Conservation (phyloP, 2,797 vertebrate genomes). For the Pangasius sanitwongsei region DNA sequence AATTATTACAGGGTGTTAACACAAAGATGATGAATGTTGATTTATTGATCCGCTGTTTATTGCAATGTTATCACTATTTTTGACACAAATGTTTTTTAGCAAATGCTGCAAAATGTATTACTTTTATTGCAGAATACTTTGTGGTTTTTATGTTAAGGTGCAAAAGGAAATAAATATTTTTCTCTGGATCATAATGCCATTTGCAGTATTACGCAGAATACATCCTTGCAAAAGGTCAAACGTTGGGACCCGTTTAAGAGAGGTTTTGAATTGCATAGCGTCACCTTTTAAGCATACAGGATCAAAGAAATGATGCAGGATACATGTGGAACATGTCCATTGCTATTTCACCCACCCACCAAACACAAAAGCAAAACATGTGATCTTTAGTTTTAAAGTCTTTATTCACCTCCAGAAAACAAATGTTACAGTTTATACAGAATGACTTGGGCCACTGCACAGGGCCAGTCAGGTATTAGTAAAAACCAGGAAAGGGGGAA, state of each 20-base stretch:
- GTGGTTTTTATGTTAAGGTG: conserved; percentile 64
- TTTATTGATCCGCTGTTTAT: conserved; percentile 23
- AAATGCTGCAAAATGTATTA: conserved; percentile 57
- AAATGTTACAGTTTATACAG: conserved; percentile 92
- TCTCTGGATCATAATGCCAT: not conserved
- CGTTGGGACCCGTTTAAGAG: not conserved
- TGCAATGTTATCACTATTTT: conserved; percentile 25
- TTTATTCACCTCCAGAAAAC: conserved; percentile 90
- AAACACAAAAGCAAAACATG: conserved; percentile 36
- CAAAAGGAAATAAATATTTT: conserved; percentile 36
- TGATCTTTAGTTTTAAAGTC: conserved; percentile 68
- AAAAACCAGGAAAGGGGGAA: conserved; percentile 71
- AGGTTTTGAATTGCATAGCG: not conserved
- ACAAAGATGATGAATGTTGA: not conserved
- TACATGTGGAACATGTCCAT: conserved; percentile 28
- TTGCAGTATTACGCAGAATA: not conserved
- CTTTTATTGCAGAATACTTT: conserved; percentile 8
- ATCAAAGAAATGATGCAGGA: not conserved
- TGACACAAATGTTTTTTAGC: conserved; percentile 62
- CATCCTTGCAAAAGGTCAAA: not conserved
- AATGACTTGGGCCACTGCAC: conserved; percentile 80
- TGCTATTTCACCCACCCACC: conserved; percentile 18
- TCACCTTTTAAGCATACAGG: not conserved
- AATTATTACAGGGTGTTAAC: not conserved
- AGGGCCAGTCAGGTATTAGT: conserved; percentile 74